These are phyloP conservation scores for Chrysemys picta DNA, from an alignment of 2,113 vertebrate genomes.

Conservation along the genomic window DNA sequence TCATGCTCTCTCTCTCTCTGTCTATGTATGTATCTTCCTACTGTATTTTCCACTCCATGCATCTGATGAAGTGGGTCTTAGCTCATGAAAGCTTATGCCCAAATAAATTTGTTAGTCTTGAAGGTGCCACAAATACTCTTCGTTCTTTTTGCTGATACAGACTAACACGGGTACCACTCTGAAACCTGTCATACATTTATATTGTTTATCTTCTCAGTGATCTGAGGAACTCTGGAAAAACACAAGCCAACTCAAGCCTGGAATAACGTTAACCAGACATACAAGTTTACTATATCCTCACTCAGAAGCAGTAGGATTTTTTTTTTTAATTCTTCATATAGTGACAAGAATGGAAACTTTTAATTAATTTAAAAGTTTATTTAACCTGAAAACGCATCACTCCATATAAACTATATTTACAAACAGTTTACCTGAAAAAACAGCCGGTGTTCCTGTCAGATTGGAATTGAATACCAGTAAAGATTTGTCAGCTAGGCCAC, in stretches of 20 bases:
- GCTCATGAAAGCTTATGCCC: no score
- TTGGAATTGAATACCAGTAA: constrained; percentile 81
- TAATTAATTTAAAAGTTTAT: neutral
- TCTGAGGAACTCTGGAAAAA: neutral
- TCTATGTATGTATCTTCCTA: no score
- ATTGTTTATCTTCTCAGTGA: neutral
- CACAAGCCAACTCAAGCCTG: neutral
- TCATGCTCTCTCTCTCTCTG: no score
- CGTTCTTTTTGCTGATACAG: no score
- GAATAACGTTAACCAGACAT: neutral
- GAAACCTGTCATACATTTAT: neutral
- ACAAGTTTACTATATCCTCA: neutral
- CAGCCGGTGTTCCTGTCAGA: constrained; percentile 74
- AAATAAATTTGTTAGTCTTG: no score
- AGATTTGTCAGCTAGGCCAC: constrained; percentile 85
- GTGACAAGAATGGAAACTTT: neutral
- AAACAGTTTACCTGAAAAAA: constrained; percentile 84
- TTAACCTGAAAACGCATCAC: neutral
- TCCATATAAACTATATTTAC: neutral
- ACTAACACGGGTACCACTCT: no score
- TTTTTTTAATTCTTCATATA: neutral
- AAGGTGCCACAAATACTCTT: no score
- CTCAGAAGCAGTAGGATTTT: neutral
- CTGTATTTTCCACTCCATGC: no score
- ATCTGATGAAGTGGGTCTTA: no score